A percentile compares a stretch with the other conserved stretches of the same genome.
Conservation (phyloP, 1,140 invertebrate species). For the Drosophila nannoptera region DNA sequence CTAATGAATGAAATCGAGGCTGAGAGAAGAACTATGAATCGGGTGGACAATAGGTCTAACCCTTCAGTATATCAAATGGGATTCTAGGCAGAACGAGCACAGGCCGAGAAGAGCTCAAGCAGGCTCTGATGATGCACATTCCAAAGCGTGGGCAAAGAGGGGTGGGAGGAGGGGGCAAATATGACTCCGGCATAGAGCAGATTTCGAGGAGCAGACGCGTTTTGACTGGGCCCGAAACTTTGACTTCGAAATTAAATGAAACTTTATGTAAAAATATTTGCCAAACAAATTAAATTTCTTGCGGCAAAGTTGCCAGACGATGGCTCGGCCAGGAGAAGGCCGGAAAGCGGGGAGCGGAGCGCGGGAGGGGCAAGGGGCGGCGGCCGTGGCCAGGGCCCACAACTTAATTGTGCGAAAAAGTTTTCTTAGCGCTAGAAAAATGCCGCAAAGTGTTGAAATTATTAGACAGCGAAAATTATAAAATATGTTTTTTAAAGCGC, state of each 20-base stretch:
- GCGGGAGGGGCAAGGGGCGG: neutral
- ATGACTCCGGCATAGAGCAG: neutral
- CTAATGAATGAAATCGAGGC: too few species aligned
- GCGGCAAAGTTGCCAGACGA: constrained; percentile 18
- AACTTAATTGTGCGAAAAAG: constrained; percentile 67
- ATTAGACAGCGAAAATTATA: constrained; percentile 52
- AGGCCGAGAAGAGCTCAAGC: too few species aligned
- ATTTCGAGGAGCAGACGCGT: constrained; percentile 2
- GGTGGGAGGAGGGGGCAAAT: too few species aligned
- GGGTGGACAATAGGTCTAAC: too few species aligned
- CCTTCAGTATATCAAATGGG: too few species aligned
- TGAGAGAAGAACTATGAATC: too few species aligned
- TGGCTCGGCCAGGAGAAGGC: constrained; percentile 14
- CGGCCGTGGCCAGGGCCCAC: neutral
- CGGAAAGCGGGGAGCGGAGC: neutral
- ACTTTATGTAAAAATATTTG: constrained; percentile 40
- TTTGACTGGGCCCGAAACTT: constrained; percentile 16
- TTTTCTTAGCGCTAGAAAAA: constrained; percentile 55
- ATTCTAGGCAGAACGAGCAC: too few species aligned
- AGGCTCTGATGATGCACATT: too few species aligned
- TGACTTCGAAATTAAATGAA: constrained; percentile 33
- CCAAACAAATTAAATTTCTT: constrained; percentile 45
- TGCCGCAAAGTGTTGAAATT: constrained; percentile 56
- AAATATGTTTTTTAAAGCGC: constrained; percentile 33
- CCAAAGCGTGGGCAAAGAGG: too few species aligned